phyloP scores from a whole-genome alignment of 2,113 vertebrate genomes.

The Micronycteris hirsuta region DNA sequence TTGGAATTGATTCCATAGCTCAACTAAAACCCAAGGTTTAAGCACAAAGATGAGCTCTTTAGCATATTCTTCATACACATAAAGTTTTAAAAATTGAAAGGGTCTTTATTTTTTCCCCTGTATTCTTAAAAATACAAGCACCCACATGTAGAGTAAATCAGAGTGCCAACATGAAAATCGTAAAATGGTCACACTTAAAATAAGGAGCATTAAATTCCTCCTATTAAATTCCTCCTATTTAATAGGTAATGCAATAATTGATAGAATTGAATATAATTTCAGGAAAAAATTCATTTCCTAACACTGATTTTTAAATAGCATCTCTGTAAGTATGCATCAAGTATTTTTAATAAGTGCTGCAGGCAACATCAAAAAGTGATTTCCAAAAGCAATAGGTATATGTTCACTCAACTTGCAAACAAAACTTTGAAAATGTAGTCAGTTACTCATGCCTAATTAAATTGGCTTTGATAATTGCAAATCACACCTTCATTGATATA shows the following conservation, averaged over 20 bases:
- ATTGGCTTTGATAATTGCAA: constrained; percentile 18
- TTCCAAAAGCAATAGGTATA: constrained; percentile 26
- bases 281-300: constrained; percentile 23
- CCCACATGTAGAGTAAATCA: neutral
- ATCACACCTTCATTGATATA: neutral
- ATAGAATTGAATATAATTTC: neutral
- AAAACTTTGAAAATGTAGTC: constrained; percentile 18
- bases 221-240: no score
- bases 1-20: constrained; percentile 48
- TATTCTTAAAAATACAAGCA: constrained; percentile 9
- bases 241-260: neutral
- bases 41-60: constrained; percentile 30
- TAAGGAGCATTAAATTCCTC: constrained; percentile 10
- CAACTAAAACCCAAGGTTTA: constrained; percentile 35
- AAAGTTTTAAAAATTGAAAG: constrained; percentile 39
- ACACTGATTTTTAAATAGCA: neutral
- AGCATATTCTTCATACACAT: neutral
- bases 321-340: neutral
- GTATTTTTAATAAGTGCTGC: neutral
- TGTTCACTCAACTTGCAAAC: constrained; percentile 18
- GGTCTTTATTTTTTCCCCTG: neutral
- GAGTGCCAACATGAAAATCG: constrained; percentile 23
- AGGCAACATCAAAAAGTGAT: constrained; percentile 17
- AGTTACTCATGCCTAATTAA: constrained; percentile 25
- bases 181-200: constrained; percentile 35